Evolutionary conservation across 2,113 vertebrate species (phyloP).

Genomic region (Paradoxurus hermaphroditus): DNA sequence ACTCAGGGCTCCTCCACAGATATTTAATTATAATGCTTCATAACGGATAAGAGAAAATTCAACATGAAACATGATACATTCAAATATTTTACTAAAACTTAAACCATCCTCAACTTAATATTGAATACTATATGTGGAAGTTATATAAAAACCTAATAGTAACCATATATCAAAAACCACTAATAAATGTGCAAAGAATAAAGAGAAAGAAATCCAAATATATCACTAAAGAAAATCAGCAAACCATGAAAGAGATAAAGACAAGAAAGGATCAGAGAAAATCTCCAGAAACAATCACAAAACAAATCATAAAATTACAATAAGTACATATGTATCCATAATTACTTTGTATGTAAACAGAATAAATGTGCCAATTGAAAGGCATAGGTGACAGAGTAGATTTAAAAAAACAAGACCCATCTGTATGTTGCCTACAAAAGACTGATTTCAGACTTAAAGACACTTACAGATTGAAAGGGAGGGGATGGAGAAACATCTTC

Average conservation of each 20-base stretch:
- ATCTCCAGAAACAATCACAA: neutral
- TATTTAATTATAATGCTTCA: slow-evolving; percentile 2
- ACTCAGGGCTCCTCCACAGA: neutral
- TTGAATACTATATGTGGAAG: neutral
- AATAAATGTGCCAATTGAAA: neutral
- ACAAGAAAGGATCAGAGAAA: neutral
- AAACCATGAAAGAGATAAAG: neutral
- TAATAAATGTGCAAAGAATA: neutral
- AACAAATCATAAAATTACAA: neutral
- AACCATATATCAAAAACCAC: neutral
- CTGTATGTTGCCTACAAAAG: neutral
- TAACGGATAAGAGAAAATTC: neutral
- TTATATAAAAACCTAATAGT: neutral
- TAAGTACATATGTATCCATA: neutral
- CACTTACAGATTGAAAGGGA: neutral
- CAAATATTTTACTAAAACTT: neutral
- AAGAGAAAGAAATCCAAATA: neutral
- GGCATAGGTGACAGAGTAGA: neutral
- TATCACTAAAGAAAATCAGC: neutral
- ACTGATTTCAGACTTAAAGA: neutral
- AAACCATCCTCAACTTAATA: neutral
- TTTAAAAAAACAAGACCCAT: neutral
- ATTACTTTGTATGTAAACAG: neutral
- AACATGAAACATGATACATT: neutral
- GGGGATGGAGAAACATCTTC: neutral